Evolutionary conservation across 2,113 vertebrate species (phyloP).

Genomic region (Rhineura floridana): DNA sequence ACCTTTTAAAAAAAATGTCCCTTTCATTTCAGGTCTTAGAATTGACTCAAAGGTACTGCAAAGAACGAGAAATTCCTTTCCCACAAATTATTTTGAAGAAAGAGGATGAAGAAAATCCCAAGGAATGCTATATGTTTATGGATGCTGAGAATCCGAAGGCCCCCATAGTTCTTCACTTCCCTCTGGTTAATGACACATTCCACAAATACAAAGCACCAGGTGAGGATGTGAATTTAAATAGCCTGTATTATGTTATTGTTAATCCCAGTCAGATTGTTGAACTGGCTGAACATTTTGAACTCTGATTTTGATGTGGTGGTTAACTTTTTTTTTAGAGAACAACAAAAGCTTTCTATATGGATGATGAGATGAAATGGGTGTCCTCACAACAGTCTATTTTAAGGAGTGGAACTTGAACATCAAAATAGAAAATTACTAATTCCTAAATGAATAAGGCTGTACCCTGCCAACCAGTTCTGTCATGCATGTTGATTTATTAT

Average conservation of each 20-base stretch:
- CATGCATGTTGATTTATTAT: not conserved
- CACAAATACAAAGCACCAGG: slow-evolving; percentile 76
- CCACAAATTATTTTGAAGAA: slow-evolving; percentile 69
- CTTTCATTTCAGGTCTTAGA: slow-evolving; percentile 70
- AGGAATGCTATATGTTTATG: slow-evolving; percentile 79
- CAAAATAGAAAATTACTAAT: not conserved
- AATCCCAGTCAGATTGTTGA: rapidly evolving
- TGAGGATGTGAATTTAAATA: slow-evolving; percentile 23
- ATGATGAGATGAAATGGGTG: not conserved
- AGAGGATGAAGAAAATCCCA: slow-evolving; percentile 70
- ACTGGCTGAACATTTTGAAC: not conserved
- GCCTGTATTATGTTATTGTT: not conserved
- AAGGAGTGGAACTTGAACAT: not conserved
- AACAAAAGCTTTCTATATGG: not conserved
- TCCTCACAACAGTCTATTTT: not conserved
- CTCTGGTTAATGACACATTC: slow-evolving; percentile 80
- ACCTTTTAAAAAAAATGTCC: not conserved
- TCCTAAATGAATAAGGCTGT: slow-evolving; percentile 9
- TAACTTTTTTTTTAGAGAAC: not conserved
- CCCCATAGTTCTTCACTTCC: slow-evolving; percentile 80
- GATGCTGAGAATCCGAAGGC: slow-evolving; percentile 64
- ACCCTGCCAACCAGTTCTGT: not conserved
- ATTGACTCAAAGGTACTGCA: slow-evolving; percentile 76
- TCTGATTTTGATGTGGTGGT: not conserved
- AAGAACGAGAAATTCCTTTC: slow-evolving; percentile 77